Evolutionary conservation across 2,113 vertebrate species (phyloP), one percentile per base, ranked within the genome.

Genomic region (Neotoma lepida): DNA sequence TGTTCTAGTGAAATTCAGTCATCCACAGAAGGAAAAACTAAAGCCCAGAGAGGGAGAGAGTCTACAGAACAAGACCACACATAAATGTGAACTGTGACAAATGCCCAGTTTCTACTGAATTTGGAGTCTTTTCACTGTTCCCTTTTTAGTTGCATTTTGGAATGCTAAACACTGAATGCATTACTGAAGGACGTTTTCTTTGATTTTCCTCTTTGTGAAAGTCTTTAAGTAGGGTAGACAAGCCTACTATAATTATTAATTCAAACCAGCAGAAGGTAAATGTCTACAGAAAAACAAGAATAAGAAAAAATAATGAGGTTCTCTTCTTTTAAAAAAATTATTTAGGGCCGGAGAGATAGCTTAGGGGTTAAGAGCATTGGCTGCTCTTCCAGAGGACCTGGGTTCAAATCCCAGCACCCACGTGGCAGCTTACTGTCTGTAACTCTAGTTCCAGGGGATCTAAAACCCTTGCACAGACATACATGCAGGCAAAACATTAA

Each of bases 11-110:
- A 18, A 81, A 77, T 73, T 93, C 41, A 35, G 54, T 64, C 88
- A 95, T 39, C 46, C 39, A 94, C 0, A 91, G 80, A 82, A 82
- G 46, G 51, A 93, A 94, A 93, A 33, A 54, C 85, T 73, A n/a
- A 64, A 66, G 78, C 51, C 71, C 64, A 70, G 73, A 87, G 46
- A 84, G 9, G 15, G 41, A 77, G 70, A 22, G 39, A 2, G 9
- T 56, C 64, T 88, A 35, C 12, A 58, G 63, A 35, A 33, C 18
- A 77, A 89, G 61, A 46, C 80, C 51, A 93, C n/a, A 46, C 17
- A 18, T 39, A 49, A 46, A 9, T 20, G 66, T 61, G 54, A 41
- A 24, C 64, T 17, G 12, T 58, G 22, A 2, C n/a, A 93, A 86
- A 78, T 20, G 2, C 26, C 73, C 17, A 51, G 46, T 89, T 22